Evolutionary conservation across 2,888 invertebrate genomes (phyloP).

Genomic region (Meteorus cinctellus): DNA sequence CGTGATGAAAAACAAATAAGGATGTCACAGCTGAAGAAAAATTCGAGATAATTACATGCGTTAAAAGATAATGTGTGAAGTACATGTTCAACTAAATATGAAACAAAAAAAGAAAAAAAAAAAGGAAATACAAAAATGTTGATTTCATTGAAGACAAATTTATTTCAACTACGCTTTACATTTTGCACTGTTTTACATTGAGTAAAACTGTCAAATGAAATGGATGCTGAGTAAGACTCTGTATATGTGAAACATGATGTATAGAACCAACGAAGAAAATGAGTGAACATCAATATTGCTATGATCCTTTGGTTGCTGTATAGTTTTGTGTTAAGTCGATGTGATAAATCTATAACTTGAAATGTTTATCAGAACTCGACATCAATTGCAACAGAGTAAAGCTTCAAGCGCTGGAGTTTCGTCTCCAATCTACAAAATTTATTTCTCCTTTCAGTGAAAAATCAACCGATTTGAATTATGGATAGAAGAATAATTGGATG

Average conservation of each 20-base stretch:
- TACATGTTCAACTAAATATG: neutral
- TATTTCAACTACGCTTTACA: slow-evolving; percentile 31
- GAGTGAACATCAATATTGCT: neutral
- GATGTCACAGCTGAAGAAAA: neutral
- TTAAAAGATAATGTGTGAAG: neutral
- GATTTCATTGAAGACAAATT: slow-evolving; percentile 5
- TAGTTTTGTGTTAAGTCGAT: neutral
- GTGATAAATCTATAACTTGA: neutral
- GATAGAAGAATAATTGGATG: neutral
- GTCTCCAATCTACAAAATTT: slow-evolving; percentile 66
- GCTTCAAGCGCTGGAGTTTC: slow-evolving; percentile 61
- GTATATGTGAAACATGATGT: neutral
- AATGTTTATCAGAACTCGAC: slow-evolving; percentile 14
- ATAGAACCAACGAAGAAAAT: slow-evolving; percentile 2
- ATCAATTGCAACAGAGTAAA: slow-evolving; percentile 29
- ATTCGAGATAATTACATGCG: neutral
- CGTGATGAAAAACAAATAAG: slow-evolving; percentile 2
- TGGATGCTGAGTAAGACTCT: neutral
- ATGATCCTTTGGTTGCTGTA: neutral
- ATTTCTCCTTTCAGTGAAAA: slow-evolving; percentile 17
- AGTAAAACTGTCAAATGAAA: neutral
- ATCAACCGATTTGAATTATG: neutral
- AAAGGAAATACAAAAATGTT: slow-evolving; percentile 11
- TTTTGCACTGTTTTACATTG: neutral
- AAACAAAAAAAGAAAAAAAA: neutral